phyloP scores from a whole-genome alignment of 1,140 invertebrate genomes.

The Drosophila littoralis region DNA sequence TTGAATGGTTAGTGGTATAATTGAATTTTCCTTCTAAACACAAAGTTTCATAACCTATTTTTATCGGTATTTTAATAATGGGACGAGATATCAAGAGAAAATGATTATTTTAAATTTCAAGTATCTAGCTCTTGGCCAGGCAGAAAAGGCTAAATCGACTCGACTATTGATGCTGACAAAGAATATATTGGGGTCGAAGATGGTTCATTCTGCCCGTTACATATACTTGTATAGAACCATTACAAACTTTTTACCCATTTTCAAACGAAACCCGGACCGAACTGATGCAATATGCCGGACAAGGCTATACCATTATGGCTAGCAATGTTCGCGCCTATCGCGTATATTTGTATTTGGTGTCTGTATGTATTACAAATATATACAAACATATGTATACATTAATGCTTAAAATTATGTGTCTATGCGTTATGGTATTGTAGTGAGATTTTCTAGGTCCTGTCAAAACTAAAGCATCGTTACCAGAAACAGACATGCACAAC shows the following conservation, averaged over 20 bases:
- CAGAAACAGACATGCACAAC: constrained; percentile 75
- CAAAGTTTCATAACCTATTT: too few species aligned
- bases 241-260: too few species aligned
- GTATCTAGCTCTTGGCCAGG: too few species aligned
- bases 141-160: too few species aligned
- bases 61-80: too few species aligned
- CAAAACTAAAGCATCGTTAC: constrained; percentile 78
- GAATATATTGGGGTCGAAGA: too few species aligned
- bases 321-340: constrained; percentile 23
- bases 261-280: constrained; percentile 46
- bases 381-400: constrained; percentile 32
- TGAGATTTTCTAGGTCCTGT: constrained; percentile 68
- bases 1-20: background rate
- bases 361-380: constrained; percentile 32
- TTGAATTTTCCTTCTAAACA: background rate
- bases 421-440: constrained; percentile 1
- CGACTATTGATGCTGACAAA: too few species aligned
- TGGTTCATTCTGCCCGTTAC: too few species aligned
- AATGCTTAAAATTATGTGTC: constrained; percentile 19
- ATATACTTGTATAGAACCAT: too few species aligned
- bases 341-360: constrained; percentile 24
- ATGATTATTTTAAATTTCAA: too few species aligned
- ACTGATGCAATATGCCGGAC: constrained; percentile 66
- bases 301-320: constrained; percentile 57
- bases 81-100: too few species aligned